Base-by-base conservation (phyloP, 2,113 vertebrate species). In the Crypturellus undulatus region DNA sequence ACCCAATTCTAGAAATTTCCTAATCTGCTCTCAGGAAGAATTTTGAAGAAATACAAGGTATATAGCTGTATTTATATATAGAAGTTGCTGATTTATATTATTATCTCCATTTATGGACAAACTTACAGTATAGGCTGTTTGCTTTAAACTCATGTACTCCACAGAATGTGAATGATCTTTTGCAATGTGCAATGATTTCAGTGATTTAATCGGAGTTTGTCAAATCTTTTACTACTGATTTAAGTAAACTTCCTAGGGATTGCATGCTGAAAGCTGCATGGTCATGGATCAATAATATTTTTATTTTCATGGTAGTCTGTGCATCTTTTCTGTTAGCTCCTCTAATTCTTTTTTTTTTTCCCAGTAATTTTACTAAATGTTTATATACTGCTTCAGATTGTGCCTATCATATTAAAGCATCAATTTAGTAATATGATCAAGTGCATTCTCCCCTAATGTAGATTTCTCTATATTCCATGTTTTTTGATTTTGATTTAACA, bases 331-430 rank as follows among this genome's bases (percentile, higher is more conserved):
- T 88, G 20, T 59, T 80, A 11, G 67, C 21, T 9, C 9, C 8
- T 49, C 69, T 92, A 83, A 78, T 83, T 79, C 40, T n/a, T n/a
- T 7, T 36, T 56, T 59, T 32, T 80, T 77, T 40, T 40, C 40
- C 54, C 30, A 70, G 30, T 2, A 6, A 58, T 84, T 84, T 71
- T 84, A n/a, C 19, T 67, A 70, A 80, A 78, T 93, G 38, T 85
- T 92, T 89, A 87, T 72, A 72, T 92, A 49, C 32, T 52, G 62
- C 22, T 94, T 94, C 11, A 65, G 43, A 84, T 79, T 84, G 79
- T 43, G 93, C 43, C 73, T 89, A 43, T 90, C 5, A 1, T 72
- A 72, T 43, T 90, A 76, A 90, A 68, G 7, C 11, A 62, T 76
- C 42, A 76, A 62, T 42, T 89, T 82, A 25, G 56, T 75, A 43